A percentile compares a stretch with the other conserved stretches of the same genome.
These are phyloP conservation scores for Colletes latitarsis DNA, from an alignment of 1,140 invertebrate species.

Conservation along the genomic window DNA sequence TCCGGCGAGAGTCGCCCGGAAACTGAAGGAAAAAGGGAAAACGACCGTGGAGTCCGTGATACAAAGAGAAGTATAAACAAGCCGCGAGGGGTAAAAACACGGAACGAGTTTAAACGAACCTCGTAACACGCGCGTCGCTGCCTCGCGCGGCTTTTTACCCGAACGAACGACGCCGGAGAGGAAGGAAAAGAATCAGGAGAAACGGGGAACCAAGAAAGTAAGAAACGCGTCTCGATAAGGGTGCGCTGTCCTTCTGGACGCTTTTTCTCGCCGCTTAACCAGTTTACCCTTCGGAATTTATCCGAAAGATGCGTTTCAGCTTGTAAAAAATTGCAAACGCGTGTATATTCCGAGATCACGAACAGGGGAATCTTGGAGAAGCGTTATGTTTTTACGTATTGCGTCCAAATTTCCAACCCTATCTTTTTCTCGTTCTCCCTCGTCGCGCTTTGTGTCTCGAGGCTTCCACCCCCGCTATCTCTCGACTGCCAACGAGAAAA, in stretches of 20 bases:
- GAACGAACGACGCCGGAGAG: neutral
- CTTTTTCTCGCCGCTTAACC: neutral
- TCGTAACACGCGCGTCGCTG: neutral
- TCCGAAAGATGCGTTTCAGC: too few species aligned
- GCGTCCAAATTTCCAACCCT: too few species aligned
- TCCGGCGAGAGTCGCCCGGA: too few species aligned
- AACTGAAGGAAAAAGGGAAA: neutral
- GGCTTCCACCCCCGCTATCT: neutral
- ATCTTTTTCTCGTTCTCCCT: slow-evolving; percentile 8
- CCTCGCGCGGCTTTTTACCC: neutral
- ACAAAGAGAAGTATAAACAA: slow-evolving; percentile 5
- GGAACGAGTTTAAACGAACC: neutral
- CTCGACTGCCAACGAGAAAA: slow-evolving; percentile 57
- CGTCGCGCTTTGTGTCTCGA: neutral
- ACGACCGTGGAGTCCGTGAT: neutral
- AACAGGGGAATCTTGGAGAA: too few species aligned
- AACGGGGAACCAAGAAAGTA: neutral
- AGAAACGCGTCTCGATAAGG: slow-evolving; percentile 7
- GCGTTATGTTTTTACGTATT: too few species aligned
- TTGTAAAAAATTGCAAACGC: too few species aligned
- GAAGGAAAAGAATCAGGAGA: neutral
- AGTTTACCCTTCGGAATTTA: neutral
- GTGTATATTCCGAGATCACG: too few species aligned
- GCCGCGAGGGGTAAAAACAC: neutral
- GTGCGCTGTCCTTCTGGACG: neutral